These are phyloP conservation scores for Pristionchus arcanus DNA, from an alignment of 2,888 invertebrate genomes.

Conservation along the genomic window DNA sequence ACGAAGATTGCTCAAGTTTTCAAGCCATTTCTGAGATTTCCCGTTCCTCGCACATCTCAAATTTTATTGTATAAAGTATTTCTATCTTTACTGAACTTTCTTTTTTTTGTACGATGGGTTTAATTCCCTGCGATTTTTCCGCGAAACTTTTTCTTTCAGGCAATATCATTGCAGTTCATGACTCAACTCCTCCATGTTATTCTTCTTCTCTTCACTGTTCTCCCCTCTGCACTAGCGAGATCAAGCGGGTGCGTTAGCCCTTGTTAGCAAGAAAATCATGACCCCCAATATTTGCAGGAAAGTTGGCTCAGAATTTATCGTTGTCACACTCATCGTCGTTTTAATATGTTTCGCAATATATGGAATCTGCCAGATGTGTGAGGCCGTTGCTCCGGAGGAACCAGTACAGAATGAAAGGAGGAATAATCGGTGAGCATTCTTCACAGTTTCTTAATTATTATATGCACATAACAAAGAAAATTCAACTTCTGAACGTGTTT, in stretches of 20 bases:
- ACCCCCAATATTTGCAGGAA: no score
- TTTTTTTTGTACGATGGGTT: not conserved
- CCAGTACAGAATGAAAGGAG: not conserved
- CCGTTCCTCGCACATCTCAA: not conserved
- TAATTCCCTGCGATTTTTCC: not conserved
- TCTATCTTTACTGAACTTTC: not conserved
- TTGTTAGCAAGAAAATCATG: not conserved
- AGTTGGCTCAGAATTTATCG: not conserved
- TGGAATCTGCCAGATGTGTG: not conserved
- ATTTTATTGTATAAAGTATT: not conserved
- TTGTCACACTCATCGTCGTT: not conserved
- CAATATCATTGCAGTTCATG: not conserved
- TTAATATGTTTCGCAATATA: not conserved
- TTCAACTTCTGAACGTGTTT: no score
- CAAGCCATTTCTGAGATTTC: not conserved
- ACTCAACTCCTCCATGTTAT: not conserved
- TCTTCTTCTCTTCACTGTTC: not conserved
- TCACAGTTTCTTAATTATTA: no score
- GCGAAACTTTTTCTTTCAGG: not conserved
- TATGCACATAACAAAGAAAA: no score
- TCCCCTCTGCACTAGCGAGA: not conserved
- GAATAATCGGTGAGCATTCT: not conserved
- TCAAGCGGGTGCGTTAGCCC: not conserved
- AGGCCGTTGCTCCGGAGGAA: not conserved
- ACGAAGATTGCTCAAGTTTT: no score